These are phyloP conservation scores for Austrolebias charrua DNA, from an alignment of 2,797 vertebrate species.

Conservation along the genomic window DNA sequence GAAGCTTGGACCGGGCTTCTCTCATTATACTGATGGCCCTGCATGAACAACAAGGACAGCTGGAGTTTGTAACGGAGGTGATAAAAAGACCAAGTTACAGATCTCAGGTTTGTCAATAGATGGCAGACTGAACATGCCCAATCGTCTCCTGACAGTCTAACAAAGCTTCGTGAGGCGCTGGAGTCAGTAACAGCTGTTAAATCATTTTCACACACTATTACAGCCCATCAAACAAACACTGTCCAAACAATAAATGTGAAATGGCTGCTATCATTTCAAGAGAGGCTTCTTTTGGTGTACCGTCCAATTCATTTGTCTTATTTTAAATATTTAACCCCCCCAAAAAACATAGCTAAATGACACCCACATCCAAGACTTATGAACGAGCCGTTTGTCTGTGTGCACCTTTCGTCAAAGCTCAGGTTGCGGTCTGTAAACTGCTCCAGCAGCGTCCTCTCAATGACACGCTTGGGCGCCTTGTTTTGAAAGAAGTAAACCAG, in stretches of 20 bases:
- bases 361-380: neutral
- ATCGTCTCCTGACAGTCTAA: neutral
- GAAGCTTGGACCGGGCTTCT: conserved; percentile 90
- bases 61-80: neutral
- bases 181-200: neutral
- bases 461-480: conserved; percentile 86
- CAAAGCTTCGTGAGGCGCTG: neutral
- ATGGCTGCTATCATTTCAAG: too few species aligned
- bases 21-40: conserved; percentile 98
- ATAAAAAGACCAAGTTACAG: neutral
- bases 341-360: neutral
- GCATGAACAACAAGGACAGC: conserved; percentile 11
- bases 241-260: too few species aligned
- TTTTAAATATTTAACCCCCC: neutral
- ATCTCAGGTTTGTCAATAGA: conserved; percentile 47
- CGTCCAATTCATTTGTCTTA: too few species aligned
- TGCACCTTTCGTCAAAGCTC: conserved; percentile 93
- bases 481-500: conserved; percentile 96
- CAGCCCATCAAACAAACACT: too few species aligned
- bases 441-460: conserved; percentile 93
- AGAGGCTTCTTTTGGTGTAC: too few species aligned
- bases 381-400: neutral
- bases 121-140: conserved; percentile 11
- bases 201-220: neutral
- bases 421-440: conserved; percentile 96